These are phyloP conservation scores for Cassiopea andromeda DNA, from an alignment of 30 jellyfish, hydroid and myxozoan species.

Conservation along the genomic window DNA sequence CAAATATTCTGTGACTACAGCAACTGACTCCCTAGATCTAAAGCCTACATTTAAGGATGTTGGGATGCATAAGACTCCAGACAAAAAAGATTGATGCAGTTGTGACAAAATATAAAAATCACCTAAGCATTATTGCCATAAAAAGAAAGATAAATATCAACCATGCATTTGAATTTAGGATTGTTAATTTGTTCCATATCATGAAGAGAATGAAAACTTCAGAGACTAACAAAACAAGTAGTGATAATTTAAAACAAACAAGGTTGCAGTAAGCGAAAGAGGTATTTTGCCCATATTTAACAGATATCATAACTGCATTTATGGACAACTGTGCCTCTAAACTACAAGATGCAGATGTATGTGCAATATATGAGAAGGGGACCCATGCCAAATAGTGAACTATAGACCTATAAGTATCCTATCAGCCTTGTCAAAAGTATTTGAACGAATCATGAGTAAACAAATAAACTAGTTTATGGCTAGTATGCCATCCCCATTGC, in stretches of 20 bases:
- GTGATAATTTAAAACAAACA: background rate
- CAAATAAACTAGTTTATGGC: background rate
- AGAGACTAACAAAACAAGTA: background rate
- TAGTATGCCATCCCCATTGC: background rate
- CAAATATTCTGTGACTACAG: background rate
- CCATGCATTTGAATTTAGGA: background rate
- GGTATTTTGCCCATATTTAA: background rate
- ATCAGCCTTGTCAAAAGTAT: background rate
- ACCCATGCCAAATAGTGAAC: background rate
- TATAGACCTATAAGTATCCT: background rate
- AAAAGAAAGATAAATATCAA: background rate
- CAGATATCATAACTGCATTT: background rate
- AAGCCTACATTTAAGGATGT: background rate
- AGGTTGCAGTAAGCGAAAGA: background rate
- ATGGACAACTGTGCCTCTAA: background rate
- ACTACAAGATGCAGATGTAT: background rate
- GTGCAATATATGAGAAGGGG: background rate
- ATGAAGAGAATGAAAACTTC: background rate
- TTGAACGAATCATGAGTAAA: background rate
- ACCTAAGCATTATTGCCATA: background rate
- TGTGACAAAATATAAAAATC: background rate
- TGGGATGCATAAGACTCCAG: background rate
- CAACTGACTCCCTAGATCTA: background rate
- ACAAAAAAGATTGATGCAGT: no score
- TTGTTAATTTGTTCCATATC: background rate